These are phyloP conservation scores for Calameuta filiformis DNA, from an alignment of 2,888 invertebrate genomes.

Conservation along the genomic window DNA sequence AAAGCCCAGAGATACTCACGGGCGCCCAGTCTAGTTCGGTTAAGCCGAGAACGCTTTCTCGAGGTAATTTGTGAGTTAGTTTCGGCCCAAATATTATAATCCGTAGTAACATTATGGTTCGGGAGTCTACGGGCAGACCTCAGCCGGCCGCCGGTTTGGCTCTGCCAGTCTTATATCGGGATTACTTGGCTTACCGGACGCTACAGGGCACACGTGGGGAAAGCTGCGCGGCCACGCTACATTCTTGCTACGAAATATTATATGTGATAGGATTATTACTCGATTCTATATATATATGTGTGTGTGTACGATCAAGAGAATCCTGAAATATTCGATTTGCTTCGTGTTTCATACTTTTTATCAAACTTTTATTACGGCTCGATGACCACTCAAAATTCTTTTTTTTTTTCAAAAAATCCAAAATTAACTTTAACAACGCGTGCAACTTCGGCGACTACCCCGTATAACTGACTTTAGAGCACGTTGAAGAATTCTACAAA, in stretches of 20 bases:
- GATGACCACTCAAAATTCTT: neutral
- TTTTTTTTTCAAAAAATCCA: neutral
- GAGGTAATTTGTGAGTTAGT: constrained; percentile 62
- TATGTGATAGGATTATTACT: neutral
- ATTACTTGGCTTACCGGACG: constrained; percentile 57
- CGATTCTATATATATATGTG: neutral
- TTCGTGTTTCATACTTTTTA: neutral
- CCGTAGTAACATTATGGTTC: constrained; percentile 55
- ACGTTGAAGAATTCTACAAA: constrained; percentile 25
- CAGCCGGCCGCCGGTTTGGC: constrained; percentile 23
- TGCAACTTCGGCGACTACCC: constrained; percentile 18
- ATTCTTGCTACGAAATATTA: neutral
- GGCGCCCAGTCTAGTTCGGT: constrained; percentile 39
- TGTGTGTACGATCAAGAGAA: neutral
- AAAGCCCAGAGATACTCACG: neutral
- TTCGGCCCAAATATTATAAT: constrained; percentile 57
- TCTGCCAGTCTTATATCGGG: constrained; percentile 56
- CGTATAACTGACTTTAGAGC: neutral
- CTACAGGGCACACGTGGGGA: constrained; percentile 32
- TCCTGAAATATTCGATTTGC: neutral
- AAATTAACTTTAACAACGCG: neutral
- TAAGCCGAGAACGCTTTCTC: constrained; percentile 60
- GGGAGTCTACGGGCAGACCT: constrained; percentile 32
- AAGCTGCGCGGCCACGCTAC: neutral
- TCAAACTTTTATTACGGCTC: neutral